Evolutionary conservation across 1,140 invertebrate genomes (phyloP).

Genomic region (Drosophila sulfurigaster): DNA sequence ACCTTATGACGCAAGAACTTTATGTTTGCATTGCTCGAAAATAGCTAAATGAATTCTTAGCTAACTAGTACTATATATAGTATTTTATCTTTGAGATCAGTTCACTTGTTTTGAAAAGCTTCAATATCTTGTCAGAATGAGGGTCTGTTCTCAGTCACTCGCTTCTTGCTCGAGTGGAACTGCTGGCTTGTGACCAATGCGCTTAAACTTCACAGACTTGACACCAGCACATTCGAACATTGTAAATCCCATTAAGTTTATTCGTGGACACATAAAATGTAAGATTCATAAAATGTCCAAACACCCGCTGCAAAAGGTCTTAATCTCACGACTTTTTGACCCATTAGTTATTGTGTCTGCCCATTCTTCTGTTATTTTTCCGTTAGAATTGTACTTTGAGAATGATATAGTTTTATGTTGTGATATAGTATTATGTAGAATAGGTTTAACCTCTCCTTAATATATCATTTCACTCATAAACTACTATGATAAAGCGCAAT

Average conservation of each 20-base stretch:
- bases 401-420: too few relatives aligned
- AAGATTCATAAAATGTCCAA: constrained; percentile 68
- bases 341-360: constrained; percentile 3
- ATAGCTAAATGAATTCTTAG: not conserved
- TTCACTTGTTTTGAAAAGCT: constrained; percentile 16
- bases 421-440: too few relatives aligned
- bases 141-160: constrained; percentile 22
- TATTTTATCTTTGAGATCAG: constrained; percentile 28
- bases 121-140: constrained; percentile 5
- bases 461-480: too few relatives aligned
- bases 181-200: constrained; percentile 49
- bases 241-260: constrained; percentile 84
- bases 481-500: too few relatives aligned
- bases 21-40: not conserved
- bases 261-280: constrained; percentile 76
- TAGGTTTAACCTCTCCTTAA: too few relatives aligned
- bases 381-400: not conserved
- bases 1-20: not conserved
- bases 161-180: constrained; percentile 62
- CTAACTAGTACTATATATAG: not conserved
- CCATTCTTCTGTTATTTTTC: not conserved
- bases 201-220: constrained; percentile 46
- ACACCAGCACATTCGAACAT: constrained; percentile 70
- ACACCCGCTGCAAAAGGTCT: constrained; percentile 46
- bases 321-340: constrained; percentile 26